phyloP scores from a whole-genome alignment of 1,140 invertebrate species.

The Neodiprion pinetum region DNA sequence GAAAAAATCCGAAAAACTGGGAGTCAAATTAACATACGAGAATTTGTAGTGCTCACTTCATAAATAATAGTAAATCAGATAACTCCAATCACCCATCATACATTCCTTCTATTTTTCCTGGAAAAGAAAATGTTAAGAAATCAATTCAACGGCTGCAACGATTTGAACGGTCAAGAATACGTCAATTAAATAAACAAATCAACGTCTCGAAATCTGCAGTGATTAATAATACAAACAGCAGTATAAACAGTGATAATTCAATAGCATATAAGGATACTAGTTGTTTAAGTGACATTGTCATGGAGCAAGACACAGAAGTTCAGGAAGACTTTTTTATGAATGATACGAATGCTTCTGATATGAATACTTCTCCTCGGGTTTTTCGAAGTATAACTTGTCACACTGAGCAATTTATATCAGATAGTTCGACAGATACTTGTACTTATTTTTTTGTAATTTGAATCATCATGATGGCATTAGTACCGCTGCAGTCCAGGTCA shows the following conservation, averaged over 20 bases:
- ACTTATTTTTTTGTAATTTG: constrained; percentile 24
- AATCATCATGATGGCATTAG: constrained; percentile 15
- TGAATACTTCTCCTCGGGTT: neutral
- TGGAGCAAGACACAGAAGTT: neutral
- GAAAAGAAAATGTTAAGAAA: neutral
- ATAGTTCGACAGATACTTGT: neutral
- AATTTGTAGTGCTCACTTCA: constrained; percentile 25
- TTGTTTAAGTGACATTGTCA: neutral
- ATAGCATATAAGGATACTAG: no score
- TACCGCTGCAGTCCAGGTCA: constrained; percentile 27
- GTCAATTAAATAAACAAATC: no score
- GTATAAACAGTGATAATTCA: neutral
- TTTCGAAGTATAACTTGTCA: constrained; percentile 22
- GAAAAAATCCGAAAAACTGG: constrained; percentile 20
- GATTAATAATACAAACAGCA: no score
- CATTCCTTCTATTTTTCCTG: constrained; percentile 26
- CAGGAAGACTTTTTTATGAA: neutral
- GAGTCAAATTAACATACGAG: neutral
- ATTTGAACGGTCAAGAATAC: neutral
- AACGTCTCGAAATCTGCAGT: no score
- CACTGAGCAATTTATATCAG: neutral
- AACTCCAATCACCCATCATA: constrained; percentile 20
- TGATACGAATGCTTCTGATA: neutral
- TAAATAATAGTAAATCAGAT: constrained; percentile 25
- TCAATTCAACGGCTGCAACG: neutral